Conservation (phyloP, 2,113 vertebrate species). For the Lampris megalopsis region DNA sequence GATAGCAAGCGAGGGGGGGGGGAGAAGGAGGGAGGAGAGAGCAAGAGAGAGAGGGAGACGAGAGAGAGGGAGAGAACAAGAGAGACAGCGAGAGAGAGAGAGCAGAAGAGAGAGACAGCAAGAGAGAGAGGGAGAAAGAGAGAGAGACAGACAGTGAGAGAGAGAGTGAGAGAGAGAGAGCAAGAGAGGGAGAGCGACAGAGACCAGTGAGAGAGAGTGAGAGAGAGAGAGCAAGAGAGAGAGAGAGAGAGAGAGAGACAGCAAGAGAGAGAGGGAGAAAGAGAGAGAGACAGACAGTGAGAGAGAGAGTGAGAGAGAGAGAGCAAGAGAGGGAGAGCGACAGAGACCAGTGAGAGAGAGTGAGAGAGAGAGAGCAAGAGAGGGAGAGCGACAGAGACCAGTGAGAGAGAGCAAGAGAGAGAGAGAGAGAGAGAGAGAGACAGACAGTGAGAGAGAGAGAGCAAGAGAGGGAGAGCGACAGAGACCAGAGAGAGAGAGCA, state of each 20-base stretch:
- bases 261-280: background rate
- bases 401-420: background rate
- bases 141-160: slow-evolving; percentile 24
- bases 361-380: background rate
- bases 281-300: too few species aligned
- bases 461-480: background rate
- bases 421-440: too few species aligned
- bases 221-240: slow-evolving; percentile 1
- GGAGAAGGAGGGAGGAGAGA: background rate
- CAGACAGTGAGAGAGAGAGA: too few species aligned
- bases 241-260: slow-evolving; percentile 36
- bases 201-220: slow-evolving; percentile 33
- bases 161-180: background rate
- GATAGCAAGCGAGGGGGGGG: background rate
- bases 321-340: slow-evolving; percentile 26
- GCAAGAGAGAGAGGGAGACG: background rate
- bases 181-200: background rate
- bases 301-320: background rate
- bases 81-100: background rate
- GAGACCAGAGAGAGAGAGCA: background rate
- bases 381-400: slow-evolving; percentile 13
- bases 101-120: too few species aligned
- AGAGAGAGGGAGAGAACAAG: background rate
- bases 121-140: slow-evolving; percentile 33
- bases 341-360: background rate